Conservation (phyloP, 1,140 invertebrate genomes). For the Psix sp. region DNA sequence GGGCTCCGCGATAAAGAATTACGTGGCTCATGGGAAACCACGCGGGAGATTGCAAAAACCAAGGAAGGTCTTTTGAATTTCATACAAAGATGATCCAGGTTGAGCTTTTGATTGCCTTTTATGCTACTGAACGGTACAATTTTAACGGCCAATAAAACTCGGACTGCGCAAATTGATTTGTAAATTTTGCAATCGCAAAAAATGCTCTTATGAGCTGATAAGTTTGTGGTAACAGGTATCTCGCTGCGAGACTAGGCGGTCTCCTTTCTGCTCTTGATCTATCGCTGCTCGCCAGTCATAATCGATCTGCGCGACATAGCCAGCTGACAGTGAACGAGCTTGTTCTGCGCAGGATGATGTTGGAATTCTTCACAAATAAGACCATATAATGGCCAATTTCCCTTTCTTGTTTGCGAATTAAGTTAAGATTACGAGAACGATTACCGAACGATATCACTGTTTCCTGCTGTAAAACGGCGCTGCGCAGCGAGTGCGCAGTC, state of each 20-base stretch:
- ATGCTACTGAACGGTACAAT: constrained; percentile 10
- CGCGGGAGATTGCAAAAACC: constrained; percentile 9
- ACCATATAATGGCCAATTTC: constrained; percentile 66
- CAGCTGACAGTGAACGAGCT: constrained; percentile 24
- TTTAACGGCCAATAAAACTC: constrained; percentile 16
- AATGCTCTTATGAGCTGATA: too few species aligned
- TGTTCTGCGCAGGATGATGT: constrained; percentile 6
- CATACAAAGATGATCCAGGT: constrained; percentile 1
- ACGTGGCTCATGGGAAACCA: constrained; percentile 24
- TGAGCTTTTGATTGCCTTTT: constrained; percentile 20
- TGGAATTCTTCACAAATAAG: constrained; percentile 53
- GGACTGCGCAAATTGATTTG: constrained; percentile 20
- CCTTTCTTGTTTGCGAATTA: constrained; percentile 69
- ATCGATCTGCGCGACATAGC: constrained; percentile 31
- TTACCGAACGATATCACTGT: constrained; percentile 63
- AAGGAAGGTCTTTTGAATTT: neutral
- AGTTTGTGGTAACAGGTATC: too few species aligned
- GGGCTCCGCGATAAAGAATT: constrained; percentile 9
- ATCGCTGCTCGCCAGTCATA: too few species aligned
- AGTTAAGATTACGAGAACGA: constrained; percentile 65
- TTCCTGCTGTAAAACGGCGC: constrained; percentile 66
- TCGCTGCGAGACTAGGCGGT: too few species aligned
- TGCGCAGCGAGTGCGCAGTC: constrained; percentile 11
- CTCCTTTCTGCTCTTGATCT: too few species aligned
- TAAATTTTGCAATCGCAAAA: constrained; percentile 5